Conservation (phyloP, 1,140 invertebrate species). For the Orchestia grillus region DNA sequence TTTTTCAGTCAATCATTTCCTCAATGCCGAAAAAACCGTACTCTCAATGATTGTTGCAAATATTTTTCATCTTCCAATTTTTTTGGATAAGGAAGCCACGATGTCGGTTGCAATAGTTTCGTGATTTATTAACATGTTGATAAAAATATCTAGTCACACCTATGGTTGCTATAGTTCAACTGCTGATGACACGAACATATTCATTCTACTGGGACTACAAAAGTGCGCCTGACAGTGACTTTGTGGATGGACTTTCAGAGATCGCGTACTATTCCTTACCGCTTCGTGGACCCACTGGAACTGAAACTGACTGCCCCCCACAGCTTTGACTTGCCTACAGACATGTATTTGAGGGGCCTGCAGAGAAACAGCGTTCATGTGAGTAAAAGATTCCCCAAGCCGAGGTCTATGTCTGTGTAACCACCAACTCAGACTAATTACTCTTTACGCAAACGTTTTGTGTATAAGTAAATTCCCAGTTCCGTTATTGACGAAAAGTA, state of each 20-base stretch:
- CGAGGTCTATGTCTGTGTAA: neutral
- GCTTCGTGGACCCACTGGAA: constrained; percentile 13
- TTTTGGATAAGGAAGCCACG: neutral
- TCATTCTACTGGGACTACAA: neutral
- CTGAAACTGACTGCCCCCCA: neutral
- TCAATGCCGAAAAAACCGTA: too few species aligned
- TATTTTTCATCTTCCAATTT: neutral
- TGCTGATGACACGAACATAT: neutral
- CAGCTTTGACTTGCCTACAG: neutral
- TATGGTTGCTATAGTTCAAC: neutral
- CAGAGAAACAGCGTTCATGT: neutral
- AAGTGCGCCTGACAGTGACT: neutral
- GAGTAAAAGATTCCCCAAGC: neutral
- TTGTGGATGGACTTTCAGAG: neutral
- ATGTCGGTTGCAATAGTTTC: too few species aligned
- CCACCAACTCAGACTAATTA: too few species aligned
- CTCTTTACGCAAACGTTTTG: too few species aligned
- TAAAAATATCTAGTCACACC: neutral
- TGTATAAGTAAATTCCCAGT: too few species aligned
- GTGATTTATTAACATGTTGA: neutral
- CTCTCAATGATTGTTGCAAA: too few species aligned
- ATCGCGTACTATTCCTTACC: constrained; percentile 24
- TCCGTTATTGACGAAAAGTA: too few species aligned
- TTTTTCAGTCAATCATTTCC: too few species aligned
- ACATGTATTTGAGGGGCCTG: neutral